These are phyloP conservation scores for Globicephala melas DNA, from an alignment of 2,113 vertebrate genomes.

Conservation along the genomic window DNA sequence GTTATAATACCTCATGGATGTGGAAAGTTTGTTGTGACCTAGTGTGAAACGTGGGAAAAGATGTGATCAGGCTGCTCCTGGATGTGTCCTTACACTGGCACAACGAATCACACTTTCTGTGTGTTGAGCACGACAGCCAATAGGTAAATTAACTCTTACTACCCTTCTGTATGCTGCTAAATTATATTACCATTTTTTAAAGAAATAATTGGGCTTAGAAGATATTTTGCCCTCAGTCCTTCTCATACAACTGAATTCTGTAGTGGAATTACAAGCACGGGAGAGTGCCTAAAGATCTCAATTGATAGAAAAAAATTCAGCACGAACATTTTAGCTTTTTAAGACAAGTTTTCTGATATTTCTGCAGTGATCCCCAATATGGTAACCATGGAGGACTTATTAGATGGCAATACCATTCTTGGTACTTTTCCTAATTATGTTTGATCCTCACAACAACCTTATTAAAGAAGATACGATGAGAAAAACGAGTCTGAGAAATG, in stretches of 20 bases:
- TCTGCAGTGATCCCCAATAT: background rate
- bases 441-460: background rate
- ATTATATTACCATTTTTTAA: background rate
- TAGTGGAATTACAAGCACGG: background rate
- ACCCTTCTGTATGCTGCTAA: background rate
- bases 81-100: background rate
- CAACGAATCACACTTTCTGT: background rate
- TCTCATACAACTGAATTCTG: background rate
- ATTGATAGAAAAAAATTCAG: background rate
- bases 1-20: constrained; percentile 20
- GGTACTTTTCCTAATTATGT: background rate
- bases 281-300: background rate
- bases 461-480: background rate
- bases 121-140: background rate
- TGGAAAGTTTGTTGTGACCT: constrained; percentile 42
- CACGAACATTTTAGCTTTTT: background rate
- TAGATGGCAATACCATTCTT: background rate
- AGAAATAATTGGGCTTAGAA: background rate
- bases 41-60: constrained; percentile 11
- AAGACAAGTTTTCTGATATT: background rate
- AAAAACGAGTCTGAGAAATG: background rate
- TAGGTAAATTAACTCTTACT: background rate
- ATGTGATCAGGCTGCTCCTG: background rate
- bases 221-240: background rate
- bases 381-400: background rate